Evolutionary conservation across 1,140 invertebrate genomes (phyloP).

Genomic region (Triops longicaudatus): DNA sequence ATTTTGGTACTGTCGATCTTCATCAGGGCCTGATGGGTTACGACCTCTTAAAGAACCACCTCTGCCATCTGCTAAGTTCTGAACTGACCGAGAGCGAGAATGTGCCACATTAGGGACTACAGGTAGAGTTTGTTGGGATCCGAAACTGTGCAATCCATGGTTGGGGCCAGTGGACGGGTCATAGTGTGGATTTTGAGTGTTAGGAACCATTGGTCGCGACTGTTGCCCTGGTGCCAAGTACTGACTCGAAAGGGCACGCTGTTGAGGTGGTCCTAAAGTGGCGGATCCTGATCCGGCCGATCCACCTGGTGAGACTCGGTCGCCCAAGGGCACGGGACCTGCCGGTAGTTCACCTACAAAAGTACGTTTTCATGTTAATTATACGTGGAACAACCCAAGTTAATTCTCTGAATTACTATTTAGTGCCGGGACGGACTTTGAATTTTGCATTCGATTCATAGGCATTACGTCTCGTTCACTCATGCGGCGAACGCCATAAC

Average conservation of each 20-base stretch:
- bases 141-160: not conserved
- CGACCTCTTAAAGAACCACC: slow-evolving; percentile 18
- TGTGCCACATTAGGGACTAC: not conserved
- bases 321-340: not conserved
- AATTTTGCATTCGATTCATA: slow-evolving; percentile 54
- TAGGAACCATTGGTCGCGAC: not conserved
- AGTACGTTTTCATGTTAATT: not conserved
- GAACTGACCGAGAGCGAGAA: slow-evolving; percentile 23
- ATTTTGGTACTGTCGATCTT: slow-evolving; percentile 36
- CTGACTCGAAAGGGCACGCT: not conserved
- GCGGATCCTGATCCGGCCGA: not conserved
- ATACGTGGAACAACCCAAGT: not conserved
- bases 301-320: not conserved
- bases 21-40: slow-evolving; percentile 27
- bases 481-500: slow-evolving; percentile 62
- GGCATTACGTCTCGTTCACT: slow-evolving; percentile 78
- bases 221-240: not conserved
- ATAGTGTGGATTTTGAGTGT: not conserved
- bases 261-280: not conserved
- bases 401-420: not conserved
- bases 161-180: not conserved
- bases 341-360: not conserved
- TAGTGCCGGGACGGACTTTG: slow-evolving; percentile 71
- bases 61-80: slow-evolving; percentile 26
- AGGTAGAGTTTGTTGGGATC: not conserved